Evolutionary conservation across 2,113 vertebrate species (phyloP).

Genomic region (Redunca redunca): DNA sequence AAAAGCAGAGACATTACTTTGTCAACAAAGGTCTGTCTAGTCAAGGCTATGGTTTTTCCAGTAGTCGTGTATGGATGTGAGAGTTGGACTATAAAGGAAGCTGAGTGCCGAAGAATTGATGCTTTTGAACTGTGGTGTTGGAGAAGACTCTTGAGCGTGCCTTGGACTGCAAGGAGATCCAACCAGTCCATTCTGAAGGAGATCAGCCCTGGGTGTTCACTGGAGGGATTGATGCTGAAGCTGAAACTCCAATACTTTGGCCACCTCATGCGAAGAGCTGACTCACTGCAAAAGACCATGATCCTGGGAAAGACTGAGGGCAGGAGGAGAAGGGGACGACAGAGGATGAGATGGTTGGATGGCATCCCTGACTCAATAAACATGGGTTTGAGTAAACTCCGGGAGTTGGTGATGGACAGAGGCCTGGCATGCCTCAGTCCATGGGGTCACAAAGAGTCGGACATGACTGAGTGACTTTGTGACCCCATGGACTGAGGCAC

Average conservation of each 20-base stretch:
- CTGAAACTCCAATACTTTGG: neutral
- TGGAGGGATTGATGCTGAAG: neutral
- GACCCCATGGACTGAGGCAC: no score
- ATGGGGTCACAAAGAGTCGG: neutral
- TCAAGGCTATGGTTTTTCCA: neutral
- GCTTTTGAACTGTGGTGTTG: neutral
- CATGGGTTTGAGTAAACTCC: no score
- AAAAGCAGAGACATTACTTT: neutral
- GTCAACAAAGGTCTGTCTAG: neutral
- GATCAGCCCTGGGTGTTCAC: neutral
- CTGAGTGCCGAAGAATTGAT: neutral
- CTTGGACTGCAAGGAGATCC: neutral
- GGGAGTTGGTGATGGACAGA: no score
- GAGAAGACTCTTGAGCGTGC: neutral
- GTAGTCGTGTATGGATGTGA: neutral
- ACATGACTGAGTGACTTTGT: neutral
- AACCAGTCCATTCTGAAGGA: neutral
- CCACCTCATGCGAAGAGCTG: accelerated
- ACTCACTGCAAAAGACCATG: neutral
- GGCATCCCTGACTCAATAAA: no score
- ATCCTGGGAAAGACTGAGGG: neutral
- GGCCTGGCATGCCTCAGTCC: neutral
- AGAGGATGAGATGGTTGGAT: no score
- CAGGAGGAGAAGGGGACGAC: neutral
- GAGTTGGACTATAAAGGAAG: neutral